Conservation (phyloP, 2,797 vertebrate genomes). For the Octomys mimax region DNA sequence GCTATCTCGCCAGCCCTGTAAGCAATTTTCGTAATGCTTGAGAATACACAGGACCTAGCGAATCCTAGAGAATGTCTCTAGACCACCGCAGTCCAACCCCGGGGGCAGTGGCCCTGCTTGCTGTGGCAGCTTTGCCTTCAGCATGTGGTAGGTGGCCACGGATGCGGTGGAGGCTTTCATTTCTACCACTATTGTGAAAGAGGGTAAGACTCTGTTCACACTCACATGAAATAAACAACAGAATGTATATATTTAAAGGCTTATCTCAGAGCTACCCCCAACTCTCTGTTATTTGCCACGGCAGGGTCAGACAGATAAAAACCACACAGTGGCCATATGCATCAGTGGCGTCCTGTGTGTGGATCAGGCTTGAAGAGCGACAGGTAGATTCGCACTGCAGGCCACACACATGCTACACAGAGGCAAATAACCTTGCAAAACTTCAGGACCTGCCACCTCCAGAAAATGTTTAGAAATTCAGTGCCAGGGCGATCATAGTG, state of each 20-base stretch:
- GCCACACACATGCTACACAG: background rate
- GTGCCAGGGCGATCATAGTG: background rate
- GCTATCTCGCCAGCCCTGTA: background rate
- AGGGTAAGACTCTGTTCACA: background rate
- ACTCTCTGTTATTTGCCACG: background rate
- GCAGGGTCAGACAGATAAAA: background rate
- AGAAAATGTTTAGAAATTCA: background rate
- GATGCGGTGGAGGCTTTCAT: background rate
- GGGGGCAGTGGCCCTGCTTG: too few relatives aligned
- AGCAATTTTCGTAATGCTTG: background rate
- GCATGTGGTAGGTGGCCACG: accelerated
- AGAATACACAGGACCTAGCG: background rate
- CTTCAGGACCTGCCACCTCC: background rate
- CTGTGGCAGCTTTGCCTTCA: background rate
- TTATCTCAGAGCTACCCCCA: background rate
- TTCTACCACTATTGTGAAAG: background rate
- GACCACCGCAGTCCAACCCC: background rate
- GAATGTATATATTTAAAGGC: background rate
- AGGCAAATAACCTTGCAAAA: background rate
- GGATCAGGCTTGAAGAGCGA: background rate
- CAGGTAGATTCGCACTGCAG: background rate
- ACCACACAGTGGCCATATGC: background rate
- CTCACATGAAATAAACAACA: background rate
- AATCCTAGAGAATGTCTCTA: background rate
- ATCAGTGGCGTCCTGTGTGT: accelerated